Percentiles rank a stretch among this genome's conserved stretches.
Conservation (phyloP, 2,797 vertebrate genomes). For the Spheniscus humboldti region DNA sequence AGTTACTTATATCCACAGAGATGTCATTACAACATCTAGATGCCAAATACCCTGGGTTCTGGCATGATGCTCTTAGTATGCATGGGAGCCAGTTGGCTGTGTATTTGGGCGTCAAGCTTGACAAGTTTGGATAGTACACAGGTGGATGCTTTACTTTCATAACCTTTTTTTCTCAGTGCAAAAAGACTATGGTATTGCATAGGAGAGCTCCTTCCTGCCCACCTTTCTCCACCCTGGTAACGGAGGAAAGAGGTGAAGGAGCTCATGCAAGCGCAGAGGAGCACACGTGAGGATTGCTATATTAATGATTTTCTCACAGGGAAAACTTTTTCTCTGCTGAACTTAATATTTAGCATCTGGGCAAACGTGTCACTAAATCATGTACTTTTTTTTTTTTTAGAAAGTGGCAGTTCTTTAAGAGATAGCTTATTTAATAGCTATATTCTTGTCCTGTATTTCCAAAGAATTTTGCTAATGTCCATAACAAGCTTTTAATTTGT, state of each 20-base stretch:
- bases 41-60: conserved; percentile 49
- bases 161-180: neutral
- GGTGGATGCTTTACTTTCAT: neutral
- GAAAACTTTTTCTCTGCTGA: neutral
- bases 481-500: neutral
- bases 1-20: conserved; percentile 20
- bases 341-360: neutral
- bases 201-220: neutral
- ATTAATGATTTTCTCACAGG: neutral
- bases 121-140: neutral
- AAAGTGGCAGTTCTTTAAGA: neutral
- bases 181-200: neutral
- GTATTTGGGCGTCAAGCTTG: neutral
- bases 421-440: neutral
- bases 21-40: conserved; percentile 4
- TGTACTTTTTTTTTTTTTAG: neutral
- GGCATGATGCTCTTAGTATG: neutral
- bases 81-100: conserved; percentile 26
- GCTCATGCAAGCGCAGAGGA: neutral
- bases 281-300: too few species aligned
- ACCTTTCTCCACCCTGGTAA: neutral
- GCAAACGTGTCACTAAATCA: neutral
- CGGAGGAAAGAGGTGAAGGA: neutral
- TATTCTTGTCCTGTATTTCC: neutral
- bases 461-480: neutral